A percentile compares a stretch with the other conserved stretches of the same genome.
phyloP scores from a whole-genome alignment of 2,888 invertebrate species.

The Linhomoeus sp. region DNA sequence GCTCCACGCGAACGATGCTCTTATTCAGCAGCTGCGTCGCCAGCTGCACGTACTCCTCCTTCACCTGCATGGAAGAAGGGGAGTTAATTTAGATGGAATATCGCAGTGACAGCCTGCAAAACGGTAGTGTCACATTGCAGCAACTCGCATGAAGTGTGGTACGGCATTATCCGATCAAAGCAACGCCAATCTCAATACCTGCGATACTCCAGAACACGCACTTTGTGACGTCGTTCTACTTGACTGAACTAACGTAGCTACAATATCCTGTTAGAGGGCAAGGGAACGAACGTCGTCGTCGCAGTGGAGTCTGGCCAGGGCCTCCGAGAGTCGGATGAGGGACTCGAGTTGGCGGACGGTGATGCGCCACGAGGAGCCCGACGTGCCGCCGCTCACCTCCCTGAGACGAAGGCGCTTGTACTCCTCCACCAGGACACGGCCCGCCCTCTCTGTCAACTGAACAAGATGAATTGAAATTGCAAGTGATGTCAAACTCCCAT shows the following conservation, averaged over 20 bases:
- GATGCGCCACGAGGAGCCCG: constrained; percentile 71
- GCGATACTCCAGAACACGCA: too few species aligned
- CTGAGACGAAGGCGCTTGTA: constrained; percentile 67
- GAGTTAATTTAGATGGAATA: too few species aligned
- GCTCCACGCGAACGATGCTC: constrained; percentile 47
- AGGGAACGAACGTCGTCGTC: constrained; percentile 57
- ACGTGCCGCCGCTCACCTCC: constrained; percentile 44
- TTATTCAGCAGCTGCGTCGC: constrained; percentile 52
- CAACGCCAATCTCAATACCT: too few species aligned
- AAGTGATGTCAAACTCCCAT: too few species aligned
- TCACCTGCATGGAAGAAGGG: constrained; percentile 41
- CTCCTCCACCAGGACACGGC: constrained; percentile 59
- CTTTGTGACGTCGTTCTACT: too few species aligned
- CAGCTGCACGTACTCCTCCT: constrained; percentile 68
- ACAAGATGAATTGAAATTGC: constrained; percentile 4
- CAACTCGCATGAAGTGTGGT: too few species aligned
- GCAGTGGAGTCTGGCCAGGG: constrained; percentile 86
- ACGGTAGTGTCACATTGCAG: too few species aligned
- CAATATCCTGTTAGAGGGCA: too few species aligned
- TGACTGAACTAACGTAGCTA: too few species aligned
- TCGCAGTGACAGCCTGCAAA: too few species aligned
- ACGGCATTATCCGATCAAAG: too few species aligned
- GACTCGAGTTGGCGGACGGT: constrained; percentile 88
- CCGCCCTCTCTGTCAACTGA: constrained; percentile 47
- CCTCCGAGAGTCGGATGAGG: constrained; percentile 85